Base-by-base conservation (phyloP, 2,113 vertebrate genomes). In the Cyanistes caeruleus region DNA sequence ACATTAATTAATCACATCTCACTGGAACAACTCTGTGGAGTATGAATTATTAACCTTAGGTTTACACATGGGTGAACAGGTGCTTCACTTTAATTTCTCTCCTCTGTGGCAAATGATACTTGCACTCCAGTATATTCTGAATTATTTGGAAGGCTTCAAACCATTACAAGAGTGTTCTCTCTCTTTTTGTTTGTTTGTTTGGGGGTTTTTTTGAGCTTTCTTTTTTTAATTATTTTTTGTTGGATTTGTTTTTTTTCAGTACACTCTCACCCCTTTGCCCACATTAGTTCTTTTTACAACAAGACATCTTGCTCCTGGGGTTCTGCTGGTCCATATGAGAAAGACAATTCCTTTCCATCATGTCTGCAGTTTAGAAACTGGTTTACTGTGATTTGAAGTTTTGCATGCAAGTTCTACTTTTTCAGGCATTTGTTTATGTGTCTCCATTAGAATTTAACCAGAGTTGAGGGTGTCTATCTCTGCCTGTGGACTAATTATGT, bases 1-100 rank as follows among this genome's bases (percentile, higher is more conserved):
- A 64, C 62, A 92, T 82, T 89, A 93, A 89, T 75, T 93, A 92
- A 89, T 89, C 56, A 74, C 43, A 74, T 77, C 46, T 86, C 19
- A 17, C 27, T 59, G 33, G 20, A 96, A 37, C 41, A 62, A 30
- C 9, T 55, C 33, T 59, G 18, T 23, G 33, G 20, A 84, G 20
- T 51, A 55, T 89, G 51, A 95, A 81, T 92, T 84, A 88, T 70
- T 95, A 88, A 70, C 21, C 33, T 74, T 24, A 52, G 16, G 27
- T 63, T 82, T 80, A 90, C 18, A 44, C 41, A 55, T 19, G 43
- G 21, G 10, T 55, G 43, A 83, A 58, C 28, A 96, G 39, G 23
- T 27, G 62, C 12, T 41, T 76, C 62, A 58, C 15, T 46, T 64
- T 69, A 63, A 76, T 83, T 88, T 84, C 48, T 74, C 12, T 14